Base-by-base conservation (phyloP, 2,113 vertebrate species). In the Chauna torquata region DNA sequence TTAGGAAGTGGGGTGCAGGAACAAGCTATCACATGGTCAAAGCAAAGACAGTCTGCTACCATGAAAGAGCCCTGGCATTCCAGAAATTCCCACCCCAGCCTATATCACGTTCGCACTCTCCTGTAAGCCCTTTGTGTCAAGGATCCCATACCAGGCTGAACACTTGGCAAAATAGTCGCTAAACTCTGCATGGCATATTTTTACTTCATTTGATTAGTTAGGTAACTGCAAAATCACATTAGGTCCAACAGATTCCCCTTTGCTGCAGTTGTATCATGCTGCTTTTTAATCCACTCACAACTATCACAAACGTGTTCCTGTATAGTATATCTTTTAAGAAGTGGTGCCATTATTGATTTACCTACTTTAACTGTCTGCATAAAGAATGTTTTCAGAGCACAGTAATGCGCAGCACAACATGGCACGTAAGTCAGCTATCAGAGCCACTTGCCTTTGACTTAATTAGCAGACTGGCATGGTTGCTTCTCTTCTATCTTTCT, bases 61-160 rank as follows among this genome's bases (percentile, higher is more conserved):
- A 1, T 16, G 12, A 65, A 87, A 82, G 27, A 42, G 5, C 8
- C 38, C 7, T 66, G 22, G 13, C 30, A 40, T 69, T 52, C 17
- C 36, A 82, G 38, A 82, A 94, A 90, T 76, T 61, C 54, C 49
- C 23, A 61, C 17, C 20, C 11, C 44, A 40, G 24, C 8, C 6
- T 52, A 1, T 2, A 8, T 79, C 38, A 45, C 0, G 0, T 54
- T 90, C 3, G 0, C 32, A 17, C 3, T 85, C 12, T 55, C 1
- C 0, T n/a, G 2, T 30, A 64, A 82, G 36, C 25, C 11, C 22
- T 66, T 70, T 49, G 10, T 45, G 47, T 80, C 32, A 62, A 85
- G 49, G 34, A 70, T n/a, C 6, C 23, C 25, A 9, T n/a, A 74
- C 12, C 10, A 49, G 28, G 13, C 3, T 70, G 23, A 68, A 62